Evolutionary conservation across 2,888 invertebrate species (phyloP).

Genomic region (Ischnura elegans): DNA sequence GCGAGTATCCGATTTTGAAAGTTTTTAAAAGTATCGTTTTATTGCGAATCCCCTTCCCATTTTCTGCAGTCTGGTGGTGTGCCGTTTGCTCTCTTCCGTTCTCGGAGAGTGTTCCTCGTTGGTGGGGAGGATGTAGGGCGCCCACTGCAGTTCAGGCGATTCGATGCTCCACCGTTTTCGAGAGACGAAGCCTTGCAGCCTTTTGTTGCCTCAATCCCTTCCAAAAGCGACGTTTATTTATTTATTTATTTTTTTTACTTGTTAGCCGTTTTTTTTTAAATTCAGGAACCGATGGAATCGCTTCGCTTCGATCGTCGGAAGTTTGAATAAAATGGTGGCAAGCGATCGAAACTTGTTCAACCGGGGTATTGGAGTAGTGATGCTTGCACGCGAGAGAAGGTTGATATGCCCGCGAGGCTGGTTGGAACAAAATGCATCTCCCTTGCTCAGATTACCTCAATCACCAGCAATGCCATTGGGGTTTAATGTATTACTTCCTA

Average conservation of each 20-base stretch:
- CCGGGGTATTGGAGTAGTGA: background rate
- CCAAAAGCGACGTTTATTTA: background rate
- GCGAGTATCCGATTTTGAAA: background rate
- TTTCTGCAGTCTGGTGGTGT: background rate
- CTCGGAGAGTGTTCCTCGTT: too few species aligned
- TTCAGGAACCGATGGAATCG: background rate
- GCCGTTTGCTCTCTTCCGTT: conserved; percentile 61
- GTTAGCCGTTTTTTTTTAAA: too few species aligned
- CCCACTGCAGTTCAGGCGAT: conserved; percentile 2
- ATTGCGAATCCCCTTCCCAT: background rate
- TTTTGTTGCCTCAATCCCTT: background rate
- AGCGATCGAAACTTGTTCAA: conserved; percentile 9
- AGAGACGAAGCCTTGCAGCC: background rate
- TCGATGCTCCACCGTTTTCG: background rate
- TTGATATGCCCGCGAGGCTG: background rate
- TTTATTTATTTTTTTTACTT: too few species aligned
- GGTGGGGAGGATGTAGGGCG: background rate
- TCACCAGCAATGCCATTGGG: background rate
- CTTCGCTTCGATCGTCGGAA: background rate
- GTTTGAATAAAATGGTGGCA: background rate
- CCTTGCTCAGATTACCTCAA: background rate
- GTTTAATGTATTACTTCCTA: background rate
- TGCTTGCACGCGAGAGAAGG: background rate
- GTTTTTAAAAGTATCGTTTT: background rate
- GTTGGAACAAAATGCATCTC: background rate